Base-by-base conservation (phyloP, 2,113 vertebrate species). In the Melanostigma gelatinosum region DNA sequence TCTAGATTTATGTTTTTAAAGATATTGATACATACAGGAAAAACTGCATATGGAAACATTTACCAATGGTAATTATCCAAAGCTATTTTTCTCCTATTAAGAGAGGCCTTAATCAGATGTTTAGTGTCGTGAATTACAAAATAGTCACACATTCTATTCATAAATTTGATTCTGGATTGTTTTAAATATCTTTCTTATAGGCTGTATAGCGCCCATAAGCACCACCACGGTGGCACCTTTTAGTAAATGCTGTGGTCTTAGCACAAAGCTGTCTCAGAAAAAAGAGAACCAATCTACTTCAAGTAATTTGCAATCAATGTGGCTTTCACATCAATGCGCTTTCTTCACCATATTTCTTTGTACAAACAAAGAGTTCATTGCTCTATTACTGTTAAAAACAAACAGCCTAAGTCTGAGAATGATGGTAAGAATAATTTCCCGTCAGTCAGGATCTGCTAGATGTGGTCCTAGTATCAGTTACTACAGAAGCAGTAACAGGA, bases 331-430 rank as follows among this genome's bases (percentile, higher is more conserved):
- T 34, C 32, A 34, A 34, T 34, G 32, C 3, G 32, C 32, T 29
- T 29, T 29, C 32, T 34, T 34, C 32, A 34, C 32, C 32, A 58
- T 32, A 22, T 58, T 29, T 58, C 40, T 79, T 62, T 72, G 27
- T 74, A 84, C 38, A 81, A 81, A 38, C 68, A 81, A 68, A 78
- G 22, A 70, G 36, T n/a, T 68, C 40, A 38, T 42, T 69, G 16
- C 9, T 61, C 13, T 64, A 20, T 50, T 71, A 34, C 13, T 63
- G 24, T 71, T 84, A 75, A 40, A 55, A 72, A 66, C 9, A 78
- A 65, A 34, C 74, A 2, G 20, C 34, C 6, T 38, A 0, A 48
- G 34, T 69, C 60, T 60, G 38, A 66, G 29, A 76, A 1, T 22
- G 2, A 27, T 70, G 52, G 40, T 84, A 82, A 68, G n/a, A 71